Conservation (phyloP, 2,888 invertebrate genomes). For the Entomobrya proxima region DNA sequence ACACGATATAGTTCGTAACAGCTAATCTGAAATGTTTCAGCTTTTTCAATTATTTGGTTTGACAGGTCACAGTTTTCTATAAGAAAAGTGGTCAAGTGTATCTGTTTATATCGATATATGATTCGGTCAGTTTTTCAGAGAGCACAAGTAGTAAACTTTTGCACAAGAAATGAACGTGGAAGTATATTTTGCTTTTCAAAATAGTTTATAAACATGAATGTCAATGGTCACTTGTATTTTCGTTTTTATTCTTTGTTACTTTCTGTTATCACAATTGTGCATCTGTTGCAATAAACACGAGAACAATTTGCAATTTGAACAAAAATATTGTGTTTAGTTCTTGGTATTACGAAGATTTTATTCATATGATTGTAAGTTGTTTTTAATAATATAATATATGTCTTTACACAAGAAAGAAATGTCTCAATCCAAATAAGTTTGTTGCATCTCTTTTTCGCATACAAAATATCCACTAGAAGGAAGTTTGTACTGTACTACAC, state of each 20-base stretch:
- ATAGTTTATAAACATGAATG: conserved; percentile 6
- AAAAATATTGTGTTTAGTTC: neutral
- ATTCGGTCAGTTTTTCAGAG: neutral
- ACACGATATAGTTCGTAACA: conserved; percentile 22
- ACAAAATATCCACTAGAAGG: neutral
- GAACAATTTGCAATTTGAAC: conserved; percentile 7
- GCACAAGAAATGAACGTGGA: neutral
- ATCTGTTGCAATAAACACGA: conserved; percentile 34
- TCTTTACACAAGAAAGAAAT: neutral
- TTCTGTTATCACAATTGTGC: conserved; percentile 45
- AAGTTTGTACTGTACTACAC: neutral
- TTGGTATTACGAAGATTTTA: conserved; percentile 30
- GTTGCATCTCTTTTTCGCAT: neutral
- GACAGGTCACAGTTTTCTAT: conserved; percentile 5
- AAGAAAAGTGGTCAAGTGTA: neutral
- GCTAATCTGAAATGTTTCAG: conserved; percentile 27
- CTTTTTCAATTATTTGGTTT: conserved; percentile 5
- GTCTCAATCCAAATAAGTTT: neutral
- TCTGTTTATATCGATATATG: neutral
- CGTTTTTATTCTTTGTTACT: conserved; percentile 12
- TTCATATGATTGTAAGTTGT: conserved; percentile 31
- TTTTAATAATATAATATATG: neutral
- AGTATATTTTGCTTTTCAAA: neutral
- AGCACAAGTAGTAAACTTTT: neutral
- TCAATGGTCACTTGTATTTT: conserved; percentile 23